phyloP scores from a whole-genome alignment of 2,888 invertebrate species.

The Eristalis tenax region DNA sequence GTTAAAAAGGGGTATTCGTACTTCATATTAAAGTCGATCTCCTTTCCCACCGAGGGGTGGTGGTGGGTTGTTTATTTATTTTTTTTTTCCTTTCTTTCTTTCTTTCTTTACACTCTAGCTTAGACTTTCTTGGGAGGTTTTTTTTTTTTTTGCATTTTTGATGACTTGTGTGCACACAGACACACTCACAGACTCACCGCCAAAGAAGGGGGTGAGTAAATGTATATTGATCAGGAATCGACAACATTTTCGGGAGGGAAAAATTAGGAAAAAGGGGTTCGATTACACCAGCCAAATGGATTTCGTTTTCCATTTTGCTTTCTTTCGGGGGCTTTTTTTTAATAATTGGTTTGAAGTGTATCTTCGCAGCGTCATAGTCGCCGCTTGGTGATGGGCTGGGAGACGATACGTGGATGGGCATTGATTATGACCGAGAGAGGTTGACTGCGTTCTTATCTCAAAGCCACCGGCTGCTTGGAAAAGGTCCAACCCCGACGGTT shows the following conservation, averaged over 20 bases:
- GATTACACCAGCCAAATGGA: slow-evolving; percentile 19
- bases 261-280: slow-evolving; percentile 23
- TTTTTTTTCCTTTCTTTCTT: background rate
- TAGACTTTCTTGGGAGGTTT: slow-evolving; percentile 4
- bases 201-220: background rate
- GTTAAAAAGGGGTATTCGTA: slow-evolving; percentile 48
- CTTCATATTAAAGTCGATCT: slow-evolving; percentile 46
- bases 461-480: too few species aligned
- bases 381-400: background rate
- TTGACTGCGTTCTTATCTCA: too few species aligned
- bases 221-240: slow-evolving; percentile 55
- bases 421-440: background rate
- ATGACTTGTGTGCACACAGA: slow-evolving; percentile 28
- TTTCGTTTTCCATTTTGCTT: background rate
- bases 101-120: slow-evolving; percentile 29
- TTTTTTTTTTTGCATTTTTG: slow-evolving; percentile 3
- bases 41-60: slow-evolving; percentile 2
- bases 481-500: too few species aligned
- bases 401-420: background rate
- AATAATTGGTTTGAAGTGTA: slow-evolving; percentile 3
- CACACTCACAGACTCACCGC: background rate
- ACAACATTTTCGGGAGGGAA: slow-evolving; percentile 22
- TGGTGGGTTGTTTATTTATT: slow-evolving; percentile 14
- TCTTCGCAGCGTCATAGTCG: background rate
- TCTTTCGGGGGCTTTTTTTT: background rate